Base-by-base conservation (phyloP, 1,140 invertebrate species). In the Drosophila sucinea region DNA sequence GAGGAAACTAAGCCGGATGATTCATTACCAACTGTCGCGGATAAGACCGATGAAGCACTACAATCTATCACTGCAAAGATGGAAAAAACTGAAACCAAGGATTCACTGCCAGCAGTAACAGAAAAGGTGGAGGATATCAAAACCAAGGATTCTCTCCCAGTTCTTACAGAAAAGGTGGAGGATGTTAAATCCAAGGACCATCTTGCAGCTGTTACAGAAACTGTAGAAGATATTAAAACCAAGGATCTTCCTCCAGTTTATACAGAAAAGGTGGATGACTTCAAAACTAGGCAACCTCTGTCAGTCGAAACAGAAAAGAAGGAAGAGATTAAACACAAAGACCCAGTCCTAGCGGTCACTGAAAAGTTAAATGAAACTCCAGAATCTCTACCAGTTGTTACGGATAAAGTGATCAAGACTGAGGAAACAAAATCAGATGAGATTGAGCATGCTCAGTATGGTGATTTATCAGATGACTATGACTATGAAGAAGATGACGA, bases 391-490 rank as follows among this genome's bases (percentile, higher is more conserved):
- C 44, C 44, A 47, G 6, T 11, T 51, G 25, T 27, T 7, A 27
- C 44, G 2, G 44, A 27, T 2, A 51, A 7, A 2, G 23, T 10
- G 7, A 27, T 10, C 23, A 51, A 25, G 44, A 27, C 44, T 27
- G 44, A 51, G 23, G 23, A 51, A 27, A 6, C 3, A 44, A 10
- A 10, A 51, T 7, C 2, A 1, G 23, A 25, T 11, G 23, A 27
- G 8, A 3, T 51, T 27, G 23, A 47, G 17, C 17, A 25, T 17
- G 17, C 17, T 7, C 44, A 27, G 27, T 51, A 75, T 33, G 40
- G 74, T 4, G 70, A 79, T 23, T 67, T 58, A 29, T 54, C 65
- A 7, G 56, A 82, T 5, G 72, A 86, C 47, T 76, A 84, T 35
- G 80, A 77, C 55, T 67, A 85, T 25, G 71, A 64, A 27, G 70